Evolutionary conservation across 2,113 vertebrate species (phyloP).

Genomic region (Toxotes chatareus): DNA sequence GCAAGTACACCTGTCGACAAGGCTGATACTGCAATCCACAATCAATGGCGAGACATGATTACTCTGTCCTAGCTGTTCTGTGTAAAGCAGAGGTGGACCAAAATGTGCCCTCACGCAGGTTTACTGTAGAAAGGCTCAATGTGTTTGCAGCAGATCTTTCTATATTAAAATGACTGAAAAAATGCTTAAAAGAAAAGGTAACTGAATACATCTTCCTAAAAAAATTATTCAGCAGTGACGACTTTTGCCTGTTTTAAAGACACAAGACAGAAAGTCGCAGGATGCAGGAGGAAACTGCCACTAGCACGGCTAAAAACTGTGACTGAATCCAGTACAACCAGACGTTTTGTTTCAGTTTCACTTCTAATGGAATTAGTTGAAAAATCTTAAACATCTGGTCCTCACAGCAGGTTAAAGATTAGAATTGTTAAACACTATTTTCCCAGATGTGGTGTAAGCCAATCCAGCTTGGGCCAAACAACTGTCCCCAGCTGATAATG

Average conservation of each 20-base stretch:
- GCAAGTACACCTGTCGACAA: slow-evolving; percentile 57
- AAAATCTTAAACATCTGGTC: slow-evolving; percentile 34
- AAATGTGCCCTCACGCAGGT: slow-evolving; percentile 16
- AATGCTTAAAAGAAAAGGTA: background rate
- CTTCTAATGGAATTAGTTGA: slow-evolving; percentile 3
- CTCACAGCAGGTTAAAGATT: slow-evolving; percentile 33
- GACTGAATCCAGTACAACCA: background rate
- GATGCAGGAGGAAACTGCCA: background rate
- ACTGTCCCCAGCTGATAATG: slow-evolving; percentile 21
- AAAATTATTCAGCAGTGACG: background rate
- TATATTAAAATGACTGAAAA: background rate
- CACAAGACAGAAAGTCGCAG: background rate
- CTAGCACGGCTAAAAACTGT: background rate
- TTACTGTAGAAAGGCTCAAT: background rate
- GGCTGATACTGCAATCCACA: slow-evolving; percentile 63
- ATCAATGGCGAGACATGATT: slow-evolving; percentile 56
- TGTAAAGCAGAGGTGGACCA: slow-evolving; percentile 6
- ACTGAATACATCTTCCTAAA: background rate
- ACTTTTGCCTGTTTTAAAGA: background rate
- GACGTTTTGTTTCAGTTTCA: background rate
- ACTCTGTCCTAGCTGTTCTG: slow-evolving; percentile 38
- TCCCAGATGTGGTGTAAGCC: slow-evolving; percentile 21
- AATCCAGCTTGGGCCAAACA: slow-evolving; percentile 18
- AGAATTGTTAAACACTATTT: slow-evolving; percentile 11
- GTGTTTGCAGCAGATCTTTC: background rate